Conservation (phyloP, 2,113 vertebrate genomes). For the Ibidorhyncha struthersii region DNA sequence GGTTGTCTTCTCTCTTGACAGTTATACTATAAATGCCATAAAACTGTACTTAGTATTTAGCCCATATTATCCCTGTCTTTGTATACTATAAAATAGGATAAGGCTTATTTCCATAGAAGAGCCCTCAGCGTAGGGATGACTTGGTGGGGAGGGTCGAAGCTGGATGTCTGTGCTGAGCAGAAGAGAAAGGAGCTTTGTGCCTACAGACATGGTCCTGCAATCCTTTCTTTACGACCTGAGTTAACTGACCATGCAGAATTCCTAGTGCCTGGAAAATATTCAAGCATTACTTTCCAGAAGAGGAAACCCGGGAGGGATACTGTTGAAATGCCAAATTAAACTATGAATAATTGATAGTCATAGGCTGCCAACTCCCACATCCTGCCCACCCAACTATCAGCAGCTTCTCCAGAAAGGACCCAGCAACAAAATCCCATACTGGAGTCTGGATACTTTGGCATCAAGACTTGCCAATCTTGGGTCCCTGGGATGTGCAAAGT, state of each 20-base stretch:
- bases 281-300: background rate
- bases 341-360: conserved; percentile 9
- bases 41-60: background rate
- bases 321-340: background rate
- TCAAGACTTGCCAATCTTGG: background rate
- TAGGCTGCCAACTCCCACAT: background rate
- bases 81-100: background rate
- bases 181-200: background rate
- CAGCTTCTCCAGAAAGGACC: background rate
- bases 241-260: background rate
- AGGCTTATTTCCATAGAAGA: background rate
- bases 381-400: background rate
- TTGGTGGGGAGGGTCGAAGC: background rate
- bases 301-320: background rate
- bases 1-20: background rate
- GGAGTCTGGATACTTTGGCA: background rate
- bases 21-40: background rate
- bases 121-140: background rate
- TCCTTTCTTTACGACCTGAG: background rate
- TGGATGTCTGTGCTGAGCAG: background rate
- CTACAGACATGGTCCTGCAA: background rate
- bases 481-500: background rate
- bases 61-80: background rate
- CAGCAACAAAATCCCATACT: background rate
- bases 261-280: background rate